Evolutionary conservation across 2,113 vertebrate species (phyloP), one percentile per base, ranked within the genome.

Genomic region (Leptosomus discolor): DNA sequence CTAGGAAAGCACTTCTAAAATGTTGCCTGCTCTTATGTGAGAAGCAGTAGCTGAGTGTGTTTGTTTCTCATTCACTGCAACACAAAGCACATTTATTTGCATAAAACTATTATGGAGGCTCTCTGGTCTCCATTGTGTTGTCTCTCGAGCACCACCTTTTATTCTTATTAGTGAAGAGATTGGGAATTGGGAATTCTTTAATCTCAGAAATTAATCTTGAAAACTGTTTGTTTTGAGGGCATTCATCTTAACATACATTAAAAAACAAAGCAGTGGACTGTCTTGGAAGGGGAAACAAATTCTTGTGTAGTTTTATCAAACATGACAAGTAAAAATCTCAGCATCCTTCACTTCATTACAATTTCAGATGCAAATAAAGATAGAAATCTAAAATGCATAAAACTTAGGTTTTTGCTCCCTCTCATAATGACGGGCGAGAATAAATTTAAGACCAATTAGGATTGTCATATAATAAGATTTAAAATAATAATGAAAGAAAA

Each of bases 321-420:
- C 43, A 37, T 41, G 82, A 82, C 65, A 84, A 71, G 53, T 36
- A 84, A 85, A 43, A 85, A 68, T 73, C 73, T 58, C 73, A 46
- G 69, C 80, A 84, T 82, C 24, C 75, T 89, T 69, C 45, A 67
- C 12, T 65, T 85, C 50, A 73, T 92, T 94, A 54, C 54, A 36
- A 80, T 81, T 95, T 94, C 81, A 92, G 67, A 94, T 64, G 48
- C 58, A 91, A 92, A 82, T 67, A 61, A 69, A 93, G 85, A 85
- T 73, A 71, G 60, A 85, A 80, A 63, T 68, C 41, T 41, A 17
- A 83, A 87, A 69, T 30, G 57, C 58, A 54, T 91, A 87, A 83
- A 90, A 63, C 74, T 77, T 54, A 27, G 60, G 75, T 26, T 88
- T 95, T 95, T 89, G n/a, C 78, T 94, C 36, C 43, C 26, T 50